phyloP scores from a whole-genome alignment of 1,140 invertebrate species.

The Drosophila sproati region DNA sequence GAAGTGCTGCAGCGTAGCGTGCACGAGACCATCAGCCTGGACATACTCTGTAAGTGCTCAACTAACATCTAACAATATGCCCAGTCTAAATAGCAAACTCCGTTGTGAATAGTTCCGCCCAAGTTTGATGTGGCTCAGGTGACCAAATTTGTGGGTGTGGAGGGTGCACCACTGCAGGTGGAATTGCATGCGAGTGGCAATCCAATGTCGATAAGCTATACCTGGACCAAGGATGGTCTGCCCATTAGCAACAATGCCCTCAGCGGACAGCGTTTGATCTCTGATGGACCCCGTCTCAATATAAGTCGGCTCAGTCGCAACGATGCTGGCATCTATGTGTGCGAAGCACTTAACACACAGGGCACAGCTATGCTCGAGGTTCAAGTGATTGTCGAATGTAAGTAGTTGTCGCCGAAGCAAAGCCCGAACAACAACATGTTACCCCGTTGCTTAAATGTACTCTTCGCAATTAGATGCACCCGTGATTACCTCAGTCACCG shows the following conservation, averaged over 20 bases:
- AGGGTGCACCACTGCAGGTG: constrained; percentile 92
- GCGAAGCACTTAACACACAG: constrained; percentile 95
- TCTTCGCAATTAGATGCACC: constrained; percentile 81
- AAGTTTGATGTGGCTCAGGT: constrained; percentile 88
- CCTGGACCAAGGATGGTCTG: constrained; percentile 94
- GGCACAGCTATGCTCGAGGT: constrained; percentile 92
- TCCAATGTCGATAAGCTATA: constrained; percentile 92
- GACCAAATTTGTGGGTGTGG: constrained; percentile 89
- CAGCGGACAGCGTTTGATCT: constrained; percentile 87
- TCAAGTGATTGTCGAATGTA: constrained; percentile 95
- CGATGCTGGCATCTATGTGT: constrained; percentile 94
- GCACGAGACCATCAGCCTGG: constrained; percentile 94
- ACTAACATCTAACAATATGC: not conserved
- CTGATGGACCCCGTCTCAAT: constrained; percentile 92
- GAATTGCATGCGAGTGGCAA: constrained; percentile 93
- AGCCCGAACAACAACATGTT: not conserved
- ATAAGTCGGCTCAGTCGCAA: constrained; percentile 91
- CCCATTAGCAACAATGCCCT: constrained; percentile 86
- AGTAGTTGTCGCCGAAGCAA: constrained; percentile 85
- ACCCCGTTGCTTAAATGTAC: not conserved
- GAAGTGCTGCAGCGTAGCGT: constrained; percentile 91
- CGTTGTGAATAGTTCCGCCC: constrained; percentile 88
- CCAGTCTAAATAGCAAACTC: not conserved
- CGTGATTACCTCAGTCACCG: constrained; percentile 90
- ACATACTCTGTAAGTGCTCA: constrained; percentile 93